Evolutionary conservation across 2,797 vertebrate genomes (phyloP).

Genomic region (Paramormyrops hopkinsi): DNA sequence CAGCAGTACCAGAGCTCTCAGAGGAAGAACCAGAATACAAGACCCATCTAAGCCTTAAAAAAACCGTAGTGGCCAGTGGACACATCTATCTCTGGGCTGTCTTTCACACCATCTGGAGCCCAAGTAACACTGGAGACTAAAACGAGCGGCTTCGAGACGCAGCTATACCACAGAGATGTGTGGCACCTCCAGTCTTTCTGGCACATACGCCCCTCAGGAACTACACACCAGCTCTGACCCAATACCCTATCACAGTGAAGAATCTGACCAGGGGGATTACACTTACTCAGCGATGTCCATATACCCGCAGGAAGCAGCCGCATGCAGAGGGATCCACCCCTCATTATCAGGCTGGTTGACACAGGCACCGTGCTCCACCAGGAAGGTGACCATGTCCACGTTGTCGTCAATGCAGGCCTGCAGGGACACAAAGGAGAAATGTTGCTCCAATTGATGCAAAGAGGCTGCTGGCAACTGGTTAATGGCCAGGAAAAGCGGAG

Average conservation of each 20-base stretch:
- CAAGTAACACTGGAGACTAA: not conserved
- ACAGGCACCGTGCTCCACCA: slow-evolving; percentile 93
- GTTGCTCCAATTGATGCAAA: not conserved
- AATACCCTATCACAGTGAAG: not conserved
- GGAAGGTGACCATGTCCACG: slow-evolving; percentile 98
- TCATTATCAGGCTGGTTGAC: slow-evolving; percentile 99
- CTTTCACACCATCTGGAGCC: not conserved
- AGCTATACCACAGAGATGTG: not conserved
- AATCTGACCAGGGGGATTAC: not conserved
- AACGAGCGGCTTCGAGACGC: not conserved
- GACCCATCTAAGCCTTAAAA: not conserved
- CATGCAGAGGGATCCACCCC: slow-evolving; percentile 99
- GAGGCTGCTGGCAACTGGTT: not conserved
- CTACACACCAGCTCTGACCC: not conserved
- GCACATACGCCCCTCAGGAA: not conserved
- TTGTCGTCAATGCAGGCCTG: slow-evolving; percentile 99
- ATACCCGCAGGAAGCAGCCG: slow-evolving; percentile 96
- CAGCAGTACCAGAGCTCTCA: not conserved
- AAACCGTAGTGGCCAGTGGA: not conserved
- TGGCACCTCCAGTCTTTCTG: not conserved
- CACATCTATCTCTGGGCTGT: not conserved
- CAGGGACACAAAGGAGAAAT: slow-evolving; percentile 1
- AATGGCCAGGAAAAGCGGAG: not conserved
- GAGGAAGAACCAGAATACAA: not conserved
- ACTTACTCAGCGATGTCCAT: slow-evolving; percentile 97